Base-by-base conservation (phyloP, 2,797 vertebrate genomes). In the Manis javanica region DNA sequence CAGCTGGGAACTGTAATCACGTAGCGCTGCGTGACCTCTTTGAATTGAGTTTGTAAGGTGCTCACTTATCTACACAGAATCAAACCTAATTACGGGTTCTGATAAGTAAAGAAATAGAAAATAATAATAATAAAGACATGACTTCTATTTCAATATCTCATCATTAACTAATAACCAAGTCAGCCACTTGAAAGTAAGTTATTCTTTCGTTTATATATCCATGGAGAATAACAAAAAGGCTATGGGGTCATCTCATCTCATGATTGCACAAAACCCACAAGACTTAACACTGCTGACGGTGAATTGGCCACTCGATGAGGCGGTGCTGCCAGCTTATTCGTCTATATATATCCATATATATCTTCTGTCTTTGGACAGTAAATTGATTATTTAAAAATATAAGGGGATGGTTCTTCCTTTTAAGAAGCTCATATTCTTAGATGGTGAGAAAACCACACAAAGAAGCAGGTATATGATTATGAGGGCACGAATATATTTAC, bases 341-440 rank as follows among this genome's bases (percentile, higher is more conserved):
- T n/a, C n/a, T n/a, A n/a, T n/a, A n/a, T n/a, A n/a, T n/a, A n/a
- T n/a, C n/a, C n/a, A n/a, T n/a, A n/a, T n/a, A n/a, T n/a, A n/a
- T n/a, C 19, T 51, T 31, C 29, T 69, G 16, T 77, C 49, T 61
- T 81, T 39, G 63, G 10, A 14, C n/a, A 94, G 39, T 79, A n/a
- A 57, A 63, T 1, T 39, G 24, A 26, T 6, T 55, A 81, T 51
- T 63, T 46, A 77, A 64, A 88, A 46, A 34, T 34, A 55, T 34
- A 63, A 79, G 26, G 23, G 63, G 5, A 74, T 31, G 16, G 1
- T 55, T 79, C 21, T 86, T 85, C 2, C 13, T 86, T 94, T 82
- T 53, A 72, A 51, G 51, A 78, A 71, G 5, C 61, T 59, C 55
- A 4, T 69, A 66, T 49, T 90, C 91, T 92, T 42, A 83, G 75